Percentiles rank a stretch among this genome's conserved stretches.
phyloP scores from a whole-genome alignment of 2,888 invertebrate species.

The Cheilosia variabilis region DNA sequence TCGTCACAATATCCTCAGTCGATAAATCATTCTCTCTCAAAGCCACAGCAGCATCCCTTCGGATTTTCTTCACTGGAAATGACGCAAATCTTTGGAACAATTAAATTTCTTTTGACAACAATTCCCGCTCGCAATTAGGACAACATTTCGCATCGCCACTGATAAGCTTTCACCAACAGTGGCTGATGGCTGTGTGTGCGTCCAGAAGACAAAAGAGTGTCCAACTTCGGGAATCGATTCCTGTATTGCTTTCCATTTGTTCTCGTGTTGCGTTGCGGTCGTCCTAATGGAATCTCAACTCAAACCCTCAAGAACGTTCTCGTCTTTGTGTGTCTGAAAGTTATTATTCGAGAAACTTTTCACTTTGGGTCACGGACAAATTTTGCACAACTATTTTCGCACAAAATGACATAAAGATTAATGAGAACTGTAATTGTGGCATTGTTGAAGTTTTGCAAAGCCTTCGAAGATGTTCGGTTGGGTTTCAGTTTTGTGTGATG shows the following conservation, averaged over 20 bases:
- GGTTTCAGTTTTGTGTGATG: too few species aligned
- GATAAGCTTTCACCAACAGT: conserved; percentile 29
- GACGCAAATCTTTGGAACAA: conserved; percentile 48
- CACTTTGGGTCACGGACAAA: conserved; percentile 19
- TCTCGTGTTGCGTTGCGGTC: conserved; percentile 18
- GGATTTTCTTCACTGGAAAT: background rate
- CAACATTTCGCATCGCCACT: conserved; percentile 25
- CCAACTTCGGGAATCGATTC: conserved; percentile 28
- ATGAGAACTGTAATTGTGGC: conserved; percentile 39
- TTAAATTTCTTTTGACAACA: conserved; percentile 49
- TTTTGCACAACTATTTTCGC: conserved; percentile 8
- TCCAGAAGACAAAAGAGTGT: conserved; percentile 21
- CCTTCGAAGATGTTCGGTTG: background rate
- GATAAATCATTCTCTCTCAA: conserved; percentile 43
- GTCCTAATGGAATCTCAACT: conserved; percentile 42
- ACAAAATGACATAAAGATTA: conserved; percentile 33
- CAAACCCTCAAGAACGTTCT: conserved; percentile 21
- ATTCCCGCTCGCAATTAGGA: conserved; percentile 44
- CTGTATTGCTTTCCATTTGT: conserved; percentile 4
- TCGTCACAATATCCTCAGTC: conserved; percentile 32
- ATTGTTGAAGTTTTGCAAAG: conserved; percentile 12
- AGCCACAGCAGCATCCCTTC: conserved; percentile 23
- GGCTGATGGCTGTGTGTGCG: background rate
- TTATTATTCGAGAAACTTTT: conserved; percentile 38
- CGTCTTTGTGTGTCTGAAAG: conserved; percentile 16